Evolutionary conservation across 1,140 invertebrate genomes (phyloP), one percentile per base, ranked within the genome.

Genomic region (Wasmannia auropunctata): DNA sequence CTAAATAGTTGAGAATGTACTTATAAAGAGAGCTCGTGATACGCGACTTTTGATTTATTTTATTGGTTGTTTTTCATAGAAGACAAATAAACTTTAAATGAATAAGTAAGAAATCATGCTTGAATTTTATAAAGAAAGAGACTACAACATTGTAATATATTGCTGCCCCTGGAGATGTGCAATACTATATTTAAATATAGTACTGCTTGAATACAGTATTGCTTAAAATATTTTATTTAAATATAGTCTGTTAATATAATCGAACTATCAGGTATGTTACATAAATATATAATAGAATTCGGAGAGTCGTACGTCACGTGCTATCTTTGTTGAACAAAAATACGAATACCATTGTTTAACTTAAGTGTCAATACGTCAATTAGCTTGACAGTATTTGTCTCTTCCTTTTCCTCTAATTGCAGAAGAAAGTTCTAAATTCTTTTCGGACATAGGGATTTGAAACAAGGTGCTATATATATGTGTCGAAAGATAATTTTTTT

Each of bases 391-490:
- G 40, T 60, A 25, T 79, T 49, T 5, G 28, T 40, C 46, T 37
- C 34, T 7, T 28, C 37, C n/a, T 25, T 37, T 75, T 8, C 34
- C 28, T 74, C 5, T n/a, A 28, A n/a, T 1, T 56, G 14, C 58
- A 43, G 40, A 46, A 43, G 16, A 19, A 65, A 22, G 43, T 43
- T 65, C 28, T 65, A 40, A 34, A n/a, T n/a, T n/a, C n/a, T n/a
- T n/a, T n/a, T n/a, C 10, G n/a, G 4, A 65, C 16, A 6, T n/a
- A 60, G 54, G 28, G 54, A 76, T 62, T n/a, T 10, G 22, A 76
- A 25, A 75, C 8, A 63, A 67, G 76, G 76, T 79, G 76, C 58
- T 79, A n/a, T 49, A 37, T 25, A 46, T 79, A n/a, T 49, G 25
- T 25, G 31, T 63, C 25, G 7, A 77, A 3, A 37, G 4, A 46